Evolutionary conservation across 2,888 invertebrate species (phyloP).

Genomic region (Lochmaea crataegi): DNA sequence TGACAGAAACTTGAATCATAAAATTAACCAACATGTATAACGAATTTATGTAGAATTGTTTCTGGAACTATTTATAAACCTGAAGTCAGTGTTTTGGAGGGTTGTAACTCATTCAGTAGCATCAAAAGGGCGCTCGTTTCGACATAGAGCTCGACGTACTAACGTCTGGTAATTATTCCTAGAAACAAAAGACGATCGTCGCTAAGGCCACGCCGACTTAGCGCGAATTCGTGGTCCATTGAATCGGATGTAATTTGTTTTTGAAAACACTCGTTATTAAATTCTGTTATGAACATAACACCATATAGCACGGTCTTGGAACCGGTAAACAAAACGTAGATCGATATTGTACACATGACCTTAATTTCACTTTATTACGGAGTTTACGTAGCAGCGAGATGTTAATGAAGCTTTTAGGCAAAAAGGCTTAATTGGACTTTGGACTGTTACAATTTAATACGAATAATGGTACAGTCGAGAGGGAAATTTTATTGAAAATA

Average conservation of each 20-base stretch:
- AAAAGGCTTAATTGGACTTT: constrained; percentile 1
- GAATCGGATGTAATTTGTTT: constrained; percentile 30
- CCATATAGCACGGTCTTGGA: background rate
- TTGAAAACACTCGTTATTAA: constrained; percentile 32
- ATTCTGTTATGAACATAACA: constrained; percentile 14
- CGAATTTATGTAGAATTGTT: too few species aligned
- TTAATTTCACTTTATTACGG: constrained; percentile 24
- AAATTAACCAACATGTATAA: too few species aligned
- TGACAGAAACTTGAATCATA: too few species aligned
- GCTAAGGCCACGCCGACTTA: constrained; percentile 21
- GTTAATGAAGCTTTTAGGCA: constrained; percentile 13
- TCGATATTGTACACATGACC: constrained; percentile 29
- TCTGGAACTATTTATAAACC: background rate
- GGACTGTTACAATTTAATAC: constrained; percentile 1
- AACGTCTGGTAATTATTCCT: constrained; percentile 32
- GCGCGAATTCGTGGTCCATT: constrained; percentile 25
- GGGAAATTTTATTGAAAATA: background rate
- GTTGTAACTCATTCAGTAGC: constrained; percentile 15
- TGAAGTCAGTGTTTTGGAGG: background rate
- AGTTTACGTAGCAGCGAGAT: constrained; percentile 13
- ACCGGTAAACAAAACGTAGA: constrained; percentile 12
- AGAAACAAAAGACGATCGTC: constrained; percentile 29
- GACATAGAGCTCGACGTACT: background rate
- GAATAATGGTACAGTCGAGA: background rate
- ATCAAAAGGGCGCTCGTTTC: constrained; percentile 15